Percentiles rank a stretch among this genome's conserved stretches.
Evolutionary conservation across 2,113 vertebrate genomes (phyloP).

Genomic region (Anguilla rostrata): DNA sequence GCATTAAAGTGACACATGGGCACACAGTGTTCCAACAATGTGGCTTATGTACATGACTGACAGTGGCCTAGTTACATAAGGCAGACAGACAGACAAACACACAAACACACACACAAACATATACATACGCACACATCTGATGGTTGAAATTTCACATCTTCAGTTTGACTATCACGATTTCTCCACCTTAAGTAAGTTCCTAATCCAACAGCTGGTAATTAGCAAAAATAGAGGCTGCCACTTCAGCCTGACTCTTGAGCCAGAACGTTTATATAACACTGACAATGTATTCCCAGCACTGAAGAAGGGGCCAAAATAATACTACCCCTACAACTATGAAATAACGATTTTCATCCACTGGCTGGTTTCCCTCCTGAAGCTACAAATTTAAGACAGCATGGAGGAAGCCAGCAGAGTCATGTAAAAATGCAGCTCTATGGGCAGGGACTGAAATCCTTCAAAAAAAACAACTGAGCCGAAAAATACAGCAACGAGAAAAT

Average conservation of each 20-base stretch:
- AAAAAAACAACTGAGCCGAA: not conserved
- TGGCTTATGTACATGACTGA: slow-evolving; percentile 33
- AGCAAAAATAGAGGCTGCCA: not conserved
- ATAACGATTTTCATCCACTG: not conserved
- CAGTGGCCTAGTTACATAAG: slow-evolving; percentile 11
- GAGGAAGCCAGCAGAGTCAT: not conserved
- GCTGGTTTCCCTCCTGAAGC: not conserved
- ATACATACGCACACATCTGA: not conserved
- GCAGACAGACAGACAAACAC: not conserved
- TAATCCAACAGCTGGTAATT: slow-evolving; percentile 17
- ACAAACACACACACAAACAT: not conserved
- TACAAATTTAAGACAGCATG: no score
- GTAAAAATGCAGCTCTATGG: not conserved
- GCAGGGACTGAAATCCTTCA: not conserved
- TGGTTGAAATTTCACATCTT: not conserved
- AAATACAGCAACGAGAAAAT: not conserved
- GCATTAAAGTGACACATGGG: slow-evolving; percentile 54
- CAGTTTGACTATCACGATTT: not conserved
- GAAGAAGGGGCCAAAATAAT: not conserved
- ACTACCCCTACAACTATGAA: not conserved
- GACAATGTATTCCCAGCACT: not conserved
- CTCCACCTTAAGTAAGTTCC: not conserved
- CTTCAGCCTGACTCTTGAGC: not conserved
- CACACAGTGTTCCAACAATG: slow-evolving; percentile 47
- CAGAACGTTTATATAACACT: not conserved